A percentile compares a stretch with the other conserved stretches of the same genome.
phyloP scores from a whole-genome alignment of 2,888 invertebrate genomes.

The Lomographa bimaculata region DNA sequence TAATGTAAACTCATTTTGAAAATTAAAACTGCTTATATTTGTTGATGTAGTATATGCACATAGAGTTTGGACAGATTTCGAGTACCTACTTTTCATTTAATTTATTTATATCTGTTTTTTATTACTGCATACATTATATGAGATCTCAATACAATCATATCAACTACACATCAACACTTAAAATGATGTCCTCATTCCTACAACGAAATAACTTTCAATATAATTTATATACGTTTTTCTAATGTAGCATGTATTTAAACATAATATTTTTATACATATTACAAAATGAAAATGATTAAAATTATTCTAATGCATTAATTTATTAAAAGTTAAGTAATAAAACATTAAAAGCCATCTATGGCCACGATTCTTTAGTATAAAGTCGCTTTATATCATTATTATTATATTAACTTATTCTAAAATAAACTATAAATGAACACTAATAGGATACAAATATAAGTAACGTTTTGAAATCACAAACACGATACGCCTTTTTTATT shows the following conservation, averaged over 20 bases:
- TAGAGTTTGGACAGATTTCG: no score
- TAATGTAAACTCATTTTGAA: no score
- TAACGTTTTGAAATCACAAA: slow-evolving; percentile 33
- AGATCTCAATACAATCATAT: slow-evolving; percentile 23
- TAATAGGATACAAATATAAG: slow-evolving; percentile 28
- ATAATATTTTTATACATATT: slow-evolving; percentile 1
- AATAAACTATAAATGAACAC: slow-evolving; percentile 21
- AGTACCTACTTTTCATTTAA: no score
- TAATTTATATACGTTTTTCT: slow-evolving; percentile 4
- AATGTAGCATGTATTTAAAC: slow-evolving; percentile 4
- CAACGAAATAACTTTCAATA: slow-evolving; percentile 11
- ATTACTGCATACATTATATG: no score
- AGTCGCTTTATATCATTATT: neutral
- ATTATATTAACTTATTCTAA: slow-evolving; percentile 1
- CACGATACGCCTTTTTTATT: slow-evolving; percentile 14
- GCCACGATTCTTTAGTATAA: slow-evolving; percentile 12
- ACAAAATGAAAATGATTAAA: slow-evolving; percentile 1
- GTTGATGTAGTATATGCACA: no score
- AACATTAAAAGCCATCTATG: slow-evolving; percentile 10
- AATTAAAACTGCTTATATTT: no score
- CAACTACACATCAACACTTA: slow-evolving; percentile 11
- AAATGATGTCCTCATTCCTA: slow-evolving; percentile 9
- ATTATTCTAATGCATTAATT: neutral
- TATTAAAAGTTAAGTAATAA: slow-evolving; percentile 1
- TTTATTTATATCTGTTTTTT: no score